phyloP scores from a whole-genome alignment of 1,140 invertebrate genomes.

The Tetraneura akinire region DNA sequence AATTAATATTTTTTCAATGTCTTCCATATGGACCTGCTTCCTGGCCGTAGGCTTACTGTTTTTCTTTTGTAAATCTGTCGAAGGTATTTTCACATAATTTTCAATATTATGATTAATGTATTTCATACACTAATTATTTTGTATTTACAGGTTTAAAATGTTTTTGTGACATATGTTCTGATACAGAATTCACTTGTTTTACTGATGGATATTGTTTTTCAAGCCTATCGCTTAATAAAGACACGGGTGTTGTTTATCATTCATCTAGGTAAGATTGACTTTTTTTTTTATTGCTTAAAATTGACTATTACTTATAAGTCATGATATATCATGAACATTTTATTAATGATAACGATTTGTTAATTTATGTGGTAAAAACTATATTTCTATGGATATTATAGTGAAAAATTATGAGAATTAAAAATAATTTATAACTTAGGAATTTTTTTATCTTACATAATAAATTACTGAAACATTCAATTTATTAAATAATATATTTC shows the following conservation, averaged over 20 bases:
- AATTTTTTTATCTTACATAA: too few relatives aligned
- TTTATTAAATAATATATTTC: too few relatives aligned
- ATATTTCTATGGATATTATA: too few relatives aligned
- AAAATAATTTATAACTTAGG: too few relatives aligned
- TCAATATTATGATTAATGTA: not conserved
- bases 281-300: slow-evolving; percentile 52
- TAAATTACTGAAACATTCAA: too few relatives aligned
- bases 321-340: not conserved
- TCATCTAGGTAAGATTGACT: slow-evolving; percentile 70
- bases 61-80: not conserved
- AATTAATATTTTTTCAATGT: slow-evolving; percentile 16
- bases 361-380: too few relatives aligned
- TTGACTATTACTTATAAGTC: not conserved
- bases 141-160: slow-evolving; percentile 67
- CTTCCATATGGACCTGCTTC: slow-evolving; percentile 40
- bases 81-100: not conserved
- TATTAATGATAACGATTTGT: too few relatives aligned
- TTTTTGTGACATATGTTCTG: slow-evolving; percentile 74
- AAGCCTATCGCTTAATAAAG: slow-evolving; percentile 67
- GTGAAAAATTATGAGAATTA: too few relatives aligned
- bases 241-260: slow-evolving; percentile 64
- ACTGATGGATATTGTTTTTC: slow-evolving; percentile 88
- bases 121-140: slow-evolving; percentile 31
- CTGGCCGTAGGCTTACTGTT: slow-evolving; percentile 24
- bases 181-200: slow-evolving; percentile 80